Percentiles rank a stretch among this genome's conserved stretches.
Conservation (phyloP, 2,888 invertebrate genomes). For the Parnassius orleans region DNA sequence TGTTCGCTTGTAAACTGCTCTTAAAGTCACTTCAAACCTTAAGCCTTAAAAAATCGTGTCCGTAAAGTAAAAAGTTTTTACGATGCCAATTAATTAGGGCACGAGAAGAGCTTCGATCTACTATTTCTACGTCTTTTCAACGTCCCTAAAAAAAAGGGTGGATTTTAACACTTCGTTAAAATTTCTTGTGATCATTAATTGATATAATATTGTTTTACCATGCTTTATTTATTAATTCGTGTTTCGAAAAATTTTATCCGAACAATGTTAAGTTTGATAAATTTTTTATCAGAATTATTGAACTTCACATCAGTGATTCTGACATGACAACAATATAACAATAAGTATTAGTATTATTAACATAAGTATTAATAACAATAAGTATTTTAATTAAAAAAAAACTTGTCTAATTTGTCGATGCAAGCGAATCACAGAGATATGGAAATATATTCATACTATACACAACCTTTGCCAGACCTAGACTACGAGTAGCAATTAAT, state of each 20-base stretch:
- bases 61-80: slow-evolving; percentile 19
- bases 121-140: slow-evolving; percentile 6
- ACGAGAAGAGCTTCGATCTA: slow-evolving; percentile 16
- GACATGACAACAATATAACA: too few species aligned
- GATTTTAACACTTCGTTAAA: too few species aligned
- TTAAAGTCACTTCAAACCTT: not conserved
- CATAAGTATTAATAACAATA: too few species aligned
- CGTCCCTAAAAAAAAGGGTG: too few species aligned
- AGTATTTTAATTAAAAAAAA: slow-evolving; percentile 30
- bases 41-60: slow-evolving; percentile 5
- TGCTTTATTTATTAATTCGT: too few species aligned
- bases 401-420: slow-evolving; percentile 1
- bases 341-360: too few species aligned
- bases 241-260: too few species aligned
- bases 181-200: too few species aligned
- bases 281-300: too few species aligned
- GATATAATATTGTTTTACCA: too few species aligned
- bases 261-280: too few species aligned
- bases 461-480: slow-evolving; percentile 13
- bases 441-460: not conserved
- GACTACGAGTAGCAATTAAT: slow-evolving; percentile 5
- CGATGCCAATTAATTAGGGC: slow-evolving; percentile 21
- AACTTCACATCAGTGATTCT: too few species aligned
- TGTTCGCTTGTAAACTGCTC: not conserved
- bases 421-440: not conserved